Base-by-base conservation (phyloP, 35 echinoderm and acorn worm genomes). In the Diadema setosum region DNA sequence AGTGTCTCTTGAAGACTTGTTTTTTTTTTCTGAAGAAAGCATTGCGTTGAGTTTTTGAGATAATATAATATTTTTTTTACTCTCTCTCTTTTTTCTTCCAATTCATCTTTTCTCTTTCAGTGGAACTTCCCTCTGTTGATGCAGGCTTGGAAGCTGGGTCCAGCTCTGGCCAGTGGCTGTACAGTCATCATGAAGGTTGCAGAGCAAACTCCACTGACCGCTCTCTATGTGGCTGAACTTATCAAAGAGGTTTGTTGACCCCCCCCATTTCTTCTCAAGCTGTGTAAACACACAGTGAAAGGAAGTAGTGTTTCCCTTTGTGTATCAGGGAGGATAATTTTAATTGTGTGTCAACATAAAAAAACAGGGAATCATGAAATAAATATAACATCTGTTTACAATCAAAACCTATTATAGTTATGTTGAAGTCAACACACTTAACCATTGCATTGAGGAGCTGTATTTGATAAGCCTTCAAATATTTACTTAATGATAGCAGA, bases 91-190 rank as follows among this genome's bases (percentile, higher is more conserved):
- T n/a, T n/a, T n/a, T n/a, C n/a, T n/a, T n/a, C n/a, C n/a, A n/a
- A n/a, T n/a, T n/a, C n/a, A n/a, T 40, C 1, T 48, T 91, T 87
- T 45, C 58, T 2, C 52, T 60, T 85, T 32, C 35, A 94, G 96
- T 98, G 96, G 96, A 98, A 98, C 45, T 98, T 98, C 75, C 96
- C 92, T 24, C 81, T 98, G 31, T 21, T 98, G 85, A 98, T 98
- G 96, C 89, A 92, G 80, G 89, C 89, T 16, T 98, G 96, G 96
- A 98, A 98, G 86, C 56, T 98, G 21, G 96, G 85, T 6, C 92
- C 96, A 48, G 92, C 92, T 5, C 88, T 99, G 60, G 96, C 96
- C 2, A 87, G 70, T 12, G 96, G 96, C 8, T 90, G 88, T 44
- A 90, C 86, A 23, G 43, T 99, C 3, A 87, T 99, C 18, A 92